These are phyloP conservation scores for Eucera pruinosa DNA, from an alignment of 2,888 invertebrate species.

Conservation along the genomic window DNA sequence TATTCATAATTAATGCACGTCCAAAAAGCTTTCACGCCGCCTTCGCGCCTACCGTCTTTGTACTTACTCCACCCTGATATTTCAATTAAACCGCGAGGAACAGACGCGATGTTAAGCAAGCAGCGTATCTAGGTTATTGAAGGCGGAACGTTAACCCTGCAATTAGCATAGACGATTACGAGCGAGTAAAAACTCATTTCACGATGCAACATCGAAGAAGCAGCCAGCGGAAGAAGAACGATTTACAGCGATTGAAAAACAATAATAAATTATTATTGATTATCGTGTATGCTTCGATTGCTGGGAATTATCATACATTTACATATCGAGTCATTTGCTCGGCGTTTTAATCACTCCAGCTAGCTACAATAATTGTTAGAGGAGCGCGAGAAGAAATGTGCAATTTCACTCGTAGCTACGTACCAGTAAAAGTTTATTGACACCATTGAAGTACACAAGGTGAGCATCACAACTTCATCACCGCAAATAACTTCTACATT, in stretches of 20 bases:
- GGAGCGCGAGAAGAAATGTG: not conserved
- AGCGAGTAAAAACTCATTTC: conserved; percentile 30
- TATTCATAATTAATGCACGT: conserved; percentile 34
- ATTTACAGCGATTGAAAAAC: conserved; percentile 34
- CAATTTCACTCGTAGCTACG: not conserved
- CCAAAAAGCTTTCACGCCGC: not conserved
- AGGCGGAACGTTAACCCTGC: conserved; percentile 22
- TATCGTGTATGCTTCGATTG: conserved; percentile 23
- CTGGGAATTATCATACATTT: conserved; percentile 53
- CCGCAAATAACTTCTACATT: too few relatives aligned
- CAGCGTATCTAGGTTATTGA: conserved; percentile 9
- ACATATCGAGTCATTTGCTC: conserved; percentile 39
- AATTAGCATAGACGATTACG: conserved; percentile 35
- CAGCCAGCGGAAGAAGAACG: not conserved
- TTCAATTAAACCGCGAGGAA: conserved; percentile 26
- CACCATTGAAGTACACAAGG: not conserved
- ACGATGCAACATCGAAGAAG: not conserved
- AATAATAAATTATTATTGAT: conserved; percentile 50
- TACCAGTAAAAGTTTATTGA: not conserved
- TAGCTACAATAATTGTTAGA: conserved; percentile 1
- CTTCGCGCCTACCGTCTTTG: conserved; percentile 1
- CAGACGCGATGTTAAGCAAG: not conserved
- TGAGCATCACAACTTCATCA: too few relatives aligned
- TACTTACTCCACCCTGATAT: not conserved
- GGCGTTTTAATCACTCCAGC: conserved; percentile 35